These are phyloP conservation scores for Himantopus leucocephalus DNA, from an alignment of 2,113 vertebrate genomes.

Conservation along the genomic window DNA sequence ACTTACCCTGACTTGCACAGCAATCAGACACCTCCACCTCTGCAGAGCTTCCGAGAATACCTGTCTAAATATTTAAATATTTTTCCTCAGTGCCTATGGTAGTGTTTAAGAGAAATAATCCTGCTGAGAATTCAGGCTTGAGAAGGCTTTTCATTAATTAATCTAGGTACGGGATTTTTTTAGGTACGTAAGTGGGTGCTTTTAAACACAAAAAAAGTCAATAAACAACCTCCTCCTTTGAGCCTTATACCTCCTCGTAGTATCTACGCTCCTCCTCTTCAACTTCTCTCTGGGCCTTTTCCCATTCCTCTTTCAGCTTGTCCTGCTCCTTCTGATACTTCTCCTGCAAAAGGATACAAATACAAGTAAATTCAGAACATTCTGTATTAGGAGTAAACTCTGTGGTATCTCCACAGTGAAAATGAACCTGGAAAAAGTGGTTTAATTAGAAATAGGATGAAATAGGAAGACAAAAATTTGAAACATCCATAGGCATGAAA, in stretches of 20 bases:
- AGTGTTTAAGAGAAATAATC: background rate
- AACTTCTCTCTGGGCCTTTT: conserved; percentile 94
- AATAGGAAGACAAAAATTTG: background rate
- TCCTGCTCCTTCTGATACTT: conserved; percentile 92
- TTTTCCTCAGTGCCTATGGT: background rate
- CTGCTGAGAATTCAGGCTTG: background rate
- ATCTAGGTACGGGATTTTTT: background rate
- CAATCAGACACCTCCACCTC: conserved; percentile 1
- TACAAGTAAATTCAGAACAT: background rate
- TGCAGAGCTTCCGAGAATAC: background rate
- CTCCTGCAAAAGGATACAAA: conserved; percentile 76
- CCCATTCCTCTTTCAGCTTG: conserved; percentile 96
- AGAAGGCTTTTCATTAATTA: background rate
- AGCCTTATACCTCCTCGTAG: conserved; percentile 88
- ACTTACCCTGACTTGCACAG: background rate
- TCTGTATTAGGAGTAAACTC: background rate
- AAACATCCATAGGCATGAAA: background rate
- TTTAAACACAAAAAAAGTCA: background rate
- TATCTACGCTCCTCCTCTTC: conserved; percentile 93
- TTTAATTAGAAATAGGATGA: background rate
- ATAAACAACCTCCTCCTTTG: background rate
- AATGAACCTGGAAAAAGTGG: background rate
- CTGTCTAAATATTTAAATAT: conserved; percentile 20
- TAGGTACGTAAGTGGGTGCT: background rate
- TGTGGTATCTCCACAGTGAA: background rate